These are phyloP conservation scores for Boloria selene DNA, from an alignment of 2,888 invertebrate genomes.

Conservation along the genomic window DNA sequence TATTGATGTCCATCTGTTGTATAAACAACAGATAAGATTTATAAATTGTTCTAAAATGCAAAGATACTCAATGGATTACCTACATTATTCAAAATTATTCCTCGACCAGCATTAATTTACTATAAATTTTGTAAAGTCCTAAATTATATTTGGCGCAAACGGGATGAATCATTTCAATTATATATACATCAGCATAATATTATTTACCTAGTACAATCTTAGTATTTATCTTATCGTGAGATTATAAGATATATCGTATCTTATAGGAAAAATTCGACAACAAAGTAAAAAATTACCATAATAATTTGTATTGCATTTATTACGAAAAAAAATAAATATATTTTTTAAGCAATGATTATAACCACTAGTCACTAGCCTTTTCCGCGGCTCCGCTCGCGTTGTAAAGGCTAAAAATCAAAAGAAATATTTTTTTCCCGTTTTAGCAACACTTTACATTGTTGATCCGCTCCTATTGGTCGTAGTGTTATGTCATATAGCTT, in stretches of 20 bases:
- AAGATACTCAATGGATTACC: neutral
- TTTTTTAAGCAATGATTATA: too few relatives aligned
- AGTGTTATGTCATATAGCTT: too few relatives aligned
- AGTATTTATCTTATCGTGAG: slow-evolving; percentile 26
- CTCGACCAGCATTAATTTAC: neutral
- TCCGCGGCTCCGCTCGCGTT: too few relatives aligned
- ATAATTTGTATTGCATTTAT: neutral
- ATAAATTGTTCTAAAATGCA: slow-evolving; percentile 11
- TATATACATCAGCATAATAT: slow-evolving; percentile 14
- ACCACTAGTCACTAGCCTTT: too few relatives aligned
- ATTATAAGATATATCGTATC: slow-evolving; percentile 21
- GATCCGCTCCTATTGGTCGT: too few relatives aligned
- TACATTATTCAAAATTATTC: neutral
- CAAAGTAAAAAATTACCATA: neutral
- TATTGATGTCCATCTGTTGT: slow-evolving; percentile 52
- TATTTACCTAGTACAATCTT: slow-evolving; percentile 27
- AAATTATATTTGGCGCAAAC: neutral
- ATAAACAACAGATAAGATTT: slow-evolving; percentile 22
- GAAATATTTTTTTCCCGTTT: too few relatives aligned
- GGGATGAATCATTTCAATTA: slow-evolving; percentile 4
- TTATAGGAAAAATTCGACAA: neutral
- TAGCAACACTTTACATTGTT: too few relatives aligned
- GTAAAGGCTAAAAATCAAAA: too few relatives aligned
- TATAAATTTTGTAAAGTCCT: neutral
- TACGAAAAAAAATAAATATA: too few relatives aligned